These are phyloP conservation scores for Armadillidium nasatum DNA, from an alignment of 1,140 invertebrate genomes.

Conservation along the genomic window DNA sequence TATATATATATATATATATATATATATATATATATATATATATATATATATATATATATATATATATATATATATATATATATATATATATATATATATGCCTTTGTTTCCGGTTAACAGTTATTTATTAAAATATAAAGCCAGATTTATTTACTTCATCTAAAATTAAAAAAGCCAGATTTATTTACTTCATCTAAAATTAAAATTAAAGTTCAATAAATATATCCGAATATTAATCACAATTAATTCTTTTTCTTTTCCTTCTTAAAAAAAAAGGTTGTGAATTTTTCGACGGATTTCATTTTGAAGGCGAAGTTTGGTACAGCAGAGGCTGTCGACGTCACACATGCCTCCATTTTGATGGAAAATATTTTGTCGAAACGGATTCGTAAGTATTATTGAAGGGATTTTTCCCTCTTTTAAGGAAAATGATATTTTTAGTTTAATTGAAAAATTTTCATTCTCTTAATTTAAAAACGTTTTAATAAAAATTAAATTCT, in stretches of 20 bases:
- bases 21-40: no score
- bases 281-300: slow-evolving; percentile 24
- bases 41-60: no score
- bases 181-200: no score
- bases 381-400: slow-evolving; percentile 36
- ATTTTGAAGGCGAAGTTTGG: slow-evolving; percentile 34
- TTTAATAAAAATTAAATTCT: background rate
- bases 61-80: no score
- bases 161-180: no score
- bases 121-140: no score
- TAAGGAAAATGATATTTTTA: background rate
- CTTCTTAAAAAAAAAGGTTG: background rate
- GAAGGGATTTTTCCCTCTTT: background rate
- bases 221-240: background rate
- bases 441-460: background rate
- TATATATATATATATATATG: no score
- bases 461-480: background rate
- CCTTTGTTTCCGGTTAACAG: no score
- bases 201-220: no score
- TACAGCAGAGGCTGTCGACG: slow-evolving; percentile 32
- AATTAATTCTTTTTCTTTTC: background rate
- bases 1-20: no score
- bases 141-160: no score
- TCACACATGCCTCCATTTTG: slow-evolving; percentile 34
- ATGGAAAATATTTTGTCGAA: slow-evolving; percentile 31